Conservation (phyloP, 2,113 vertebrate species). For the Corynorhinus townsendii region DNA sequence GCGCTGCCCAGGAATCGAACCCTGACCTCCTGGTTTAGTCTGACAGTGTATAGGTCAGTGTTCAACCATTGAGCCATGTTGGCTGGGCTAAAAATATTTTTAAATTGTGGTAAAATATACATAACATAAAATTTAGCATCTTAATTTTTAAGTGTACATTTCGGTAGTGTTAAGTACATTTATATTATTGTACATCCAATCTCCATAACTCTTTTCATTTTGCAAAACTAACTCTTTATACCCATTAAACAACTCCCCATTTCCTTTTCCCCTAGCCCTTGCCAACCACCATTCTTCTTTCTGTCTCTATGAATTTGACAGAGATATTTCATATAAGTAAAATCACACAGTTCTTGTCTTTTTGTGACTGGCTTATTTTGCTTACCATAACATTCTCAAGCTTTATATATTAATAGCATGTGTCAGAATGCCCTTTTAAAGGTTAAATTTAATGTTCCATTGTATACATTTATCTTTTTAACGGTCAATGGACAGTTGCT, state of each 20-base stretch:
- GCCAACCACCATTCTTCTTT: neutral
- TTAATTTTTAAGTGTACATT: neutral
- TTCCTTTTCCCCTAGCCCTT: neutral
- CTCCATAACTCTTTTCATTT: neutral
- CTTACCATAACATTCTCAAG: neutral
- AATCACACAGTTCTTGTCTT: neutral
- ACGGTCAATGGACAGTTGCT: neutral
- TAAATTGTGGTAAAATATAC: neutral
- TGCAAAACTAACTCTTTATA: neutral
- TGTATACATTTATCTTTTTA: neutral
- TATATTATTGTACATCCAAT: neutral
- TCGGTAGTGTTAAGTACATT: neutral
- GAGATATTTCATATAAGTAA: neutral
- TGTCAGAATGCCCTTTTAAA: conserved; percentile 1
- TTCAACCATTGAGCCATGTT: neutral
- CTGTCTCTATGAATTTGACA: neutral
- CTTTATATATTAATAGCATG: neutral
- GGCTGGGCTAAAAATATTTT: neutral
- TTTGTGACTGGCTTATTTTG: neutral
- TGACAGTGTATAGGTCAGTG: too few species aligned
- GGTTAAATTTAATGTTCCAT: neutral
- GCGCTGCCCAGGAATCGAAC: too few species aligned
- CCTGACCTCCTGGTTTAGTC: too few species aligned
- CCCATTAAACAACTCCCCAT: neutral
- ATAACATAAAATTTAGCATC: neutral